phyloP scores from a whole-genome alignment of 2,888 invertebrate species.

The Salticus scenicus region DNA sequence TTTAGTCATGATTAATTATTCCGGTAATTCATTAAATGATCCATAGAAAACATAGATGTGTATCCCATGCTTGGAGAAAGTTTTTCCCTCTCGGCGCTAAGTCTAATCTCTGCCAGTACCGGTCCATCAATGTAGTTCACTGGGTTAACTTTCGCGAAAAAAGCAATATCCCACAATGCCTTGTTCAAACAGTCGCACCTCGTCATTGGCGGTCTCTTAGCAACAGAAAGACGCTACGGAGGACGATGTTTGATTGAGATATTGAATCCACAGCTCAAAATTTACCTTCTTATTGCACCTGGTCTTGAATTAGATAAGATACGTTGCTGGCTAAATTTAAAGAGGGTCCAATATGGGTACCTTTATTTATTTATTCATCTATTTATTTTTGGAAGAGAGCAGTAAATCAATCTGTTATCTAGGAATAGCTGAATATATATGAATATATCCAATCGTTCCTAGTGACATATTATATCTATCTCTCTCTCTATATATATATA shows the following conservation, averaged over 20 bases:
- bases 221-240: slow-evolving; percentile 28
- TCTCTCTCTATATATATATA: no score
- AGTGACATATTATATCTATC: no score
- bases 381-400: no score
- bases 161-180: slow-evolving; percentile 33
- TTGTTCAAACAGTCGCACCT: slow-evolving; percentile 20
- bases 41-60: background rate
- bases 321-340: no score
- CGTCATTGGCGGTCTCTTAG: slow-evolving; percentile 53
- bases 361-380: no score
- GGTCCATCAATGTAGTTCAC: slow-evolving; percentile 58
- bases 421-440: no score
- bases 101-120: slow-evolving; percentile 27
- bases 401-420: no score
- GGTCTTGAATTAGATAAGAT: no score
- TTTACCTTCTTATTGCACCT: no score
- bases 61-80: background rate
- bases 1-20: background rate
- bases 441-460: no score
- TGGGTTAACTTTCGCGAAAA: slow-evolving; percentile 41
- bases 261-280: no score
- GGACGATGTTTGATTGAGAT: background rate
- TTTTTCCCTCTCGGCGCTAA: background rate
- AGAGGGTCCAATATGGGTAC: no score
- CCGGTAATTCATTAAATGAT: background rate